Evolutionary conservation across 2,888 invertebrate genomes (phyloP).

Genomic region (Saturnia japonica): DNA sequence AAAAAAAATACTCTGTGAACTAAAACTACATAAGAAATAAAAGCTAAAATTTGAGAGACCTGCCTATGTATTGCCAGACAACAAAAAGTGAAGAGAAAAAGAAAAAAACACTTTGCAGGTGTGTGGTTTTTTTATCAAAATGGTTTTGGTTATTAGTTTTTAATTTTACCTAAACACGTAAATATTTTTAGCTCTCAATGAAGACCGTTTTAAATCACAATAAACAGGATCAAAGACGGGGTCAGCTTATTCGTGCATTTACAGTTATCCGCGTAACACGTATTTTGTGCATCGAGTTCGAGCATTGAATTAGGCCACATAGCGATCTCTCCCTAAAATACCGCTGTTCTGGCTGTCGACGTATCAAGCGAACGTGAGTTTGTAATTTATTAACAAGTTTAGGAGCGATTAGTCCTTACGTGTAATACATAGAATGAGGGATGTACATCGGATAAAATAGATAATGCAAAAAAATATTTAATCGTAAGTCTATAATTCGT

Average conservation of each 20-base stretch:
- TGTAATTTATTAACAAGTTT: conserved; percentile 53
- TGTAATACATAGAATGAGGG: conserved; percentile 36
- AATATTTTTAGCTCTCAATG: conserved; percentile 35
- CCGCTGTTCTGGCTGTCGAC: conserved; percentile 83
- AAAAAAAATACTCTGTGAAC: no score
- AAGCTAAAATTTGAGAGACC: no score
- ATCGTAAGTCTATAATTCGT: conserved; percentile 75
- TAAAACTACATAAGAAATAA: no score
- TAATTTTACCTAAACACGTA: conserved; percentile 54
- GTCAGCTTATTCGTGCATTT: conserved; percentile 74
- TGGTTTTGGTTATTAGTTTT: conserved; percentile 71
- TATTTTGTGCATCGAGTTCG: conserved; percentile 82
- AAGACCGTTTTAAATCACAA: conserved; percentile 28
- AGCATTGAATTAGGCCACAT: conserved; percentile 83
- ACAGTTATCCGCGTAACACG: conserved; percentile 82
- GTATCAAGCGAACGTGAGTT: conserved; percentile 80
- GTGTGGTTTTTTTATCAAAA: conserved; percentile 69
- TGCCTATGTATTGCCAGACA: conserved; percentile 44
- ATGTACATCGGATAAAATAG: conserved; percentile 50
- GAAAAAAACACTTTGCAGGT: conserved; percentile 61
- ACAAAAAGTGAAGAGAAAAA: conserved; percentile 30
- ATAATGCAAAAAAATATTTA: conserved; percentile 61
- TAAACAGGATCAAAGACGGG: conserved; percentile 34
- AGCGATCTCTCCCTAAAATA: conserved; percentile 84
- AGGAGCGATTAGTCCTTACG: conserved; percentile 36